phyloP scores from a whole-genome alignment of 2,888 invertebrate genomes.

The Hirtodrosophila alboralis region DNA sequence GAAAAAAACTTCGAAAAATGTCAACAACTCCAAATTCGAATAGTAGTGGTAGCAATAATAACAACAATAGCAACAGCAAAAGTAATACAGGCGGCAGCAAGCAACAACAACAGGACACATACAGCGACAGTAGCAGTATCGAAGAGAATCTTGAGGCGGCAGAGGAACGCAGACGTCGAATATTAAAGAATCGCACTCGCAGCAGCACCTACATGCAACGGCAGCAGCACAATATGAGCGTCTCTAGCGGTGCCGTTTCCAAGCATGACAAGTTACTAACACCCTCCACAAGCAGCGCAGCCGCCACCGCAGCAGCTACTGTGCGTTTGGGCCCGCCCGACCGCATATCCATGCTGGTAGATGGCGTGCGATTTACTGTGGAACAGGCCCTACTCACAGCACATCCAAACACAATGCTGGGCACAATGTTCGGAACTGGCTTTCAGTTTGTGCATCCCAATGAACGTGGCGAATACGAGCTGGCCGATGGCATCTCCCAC shows the following conservation, averaged over 20 bases:
- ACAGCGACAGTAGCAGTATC: constrained; percentile 91
- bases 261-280: constrained; percentile 68
- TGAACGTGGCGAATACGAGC: constrained; percentile 98
- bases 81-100: constrained; percentile 54
- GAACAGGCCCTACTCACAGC: constrained; percentile 96
- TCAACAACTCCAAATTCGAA: constrained; percentile 81
- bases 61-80: constrained; percentile 53
- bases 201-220: constrained; percentile 77
- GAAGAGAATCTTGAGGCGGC: constrained; percentile 90
- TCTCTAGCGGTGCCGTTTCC: constrained; percentile 71
- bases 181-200: constrained; percentile 88
- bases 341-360: constrained; percentile 96
- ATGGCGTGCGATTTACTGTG: constrained; percentile 96
- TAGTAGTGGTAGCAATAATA: constrained; percentile 79
- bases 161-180: constrained; percentile 88
- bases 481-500: constrained; percentile 98
- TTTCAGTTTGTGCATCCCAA: constrained; percentile 96
- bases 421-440: constrained; percentile 98
- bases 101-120: constrained; percentile 71
- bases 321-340: constrained; percentile 84
- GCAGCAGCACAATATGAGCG: constrained; percentile 58
- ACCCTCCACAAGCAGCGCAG: constrained; percentile 52
- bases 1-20: constrained; percentile 70
- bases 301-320: constrained; percentile 30
- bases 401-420: constrained; percentile 99